These are phyloP conservation scores for Sitta carolinensis DNA, from an alignment of 2,797 vertebrate genomes.

Conservation along the genomic window DNA sequence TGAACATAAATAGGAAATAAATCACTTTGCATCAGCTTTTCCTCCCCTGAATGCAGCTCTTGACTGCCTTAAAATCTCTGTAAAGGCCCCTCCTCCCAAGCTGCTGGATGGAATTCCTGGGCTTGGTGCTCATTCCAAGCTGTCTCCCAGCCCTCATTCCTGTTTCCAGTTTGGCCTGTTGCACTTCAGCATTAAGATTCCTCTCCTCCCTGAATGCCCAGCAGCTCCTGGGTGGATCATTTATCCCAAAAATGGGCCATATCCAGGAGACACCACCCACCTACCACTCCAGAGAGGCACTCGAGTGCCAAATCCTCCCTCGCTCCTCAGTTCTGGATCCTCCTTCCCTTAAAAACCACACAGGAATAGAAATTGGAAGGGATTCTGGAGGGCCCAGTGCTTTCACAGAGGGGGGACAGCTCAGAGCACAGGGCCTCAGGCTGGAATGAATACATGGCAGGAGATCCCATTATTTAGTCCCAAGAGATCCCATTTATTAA, in stretches of 20 bases:
- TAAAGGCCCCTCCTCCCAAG: not conserved
- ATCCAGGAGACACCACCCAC: not conserved
- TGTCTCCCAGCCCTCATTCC: not conserved
- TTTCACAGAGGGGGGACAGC: not conserved
- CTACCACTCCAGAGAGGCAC: not conserved
- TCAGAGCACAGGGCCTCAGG: not conserved
- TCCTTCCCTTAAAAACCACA: not conserved
- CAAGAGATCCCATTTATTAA: no score
- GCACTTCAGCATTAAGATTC: not conserved
- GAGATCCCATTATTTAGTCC: no score
- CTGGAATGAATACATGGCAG: not conserved
- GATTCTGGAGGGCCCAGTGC: not conserved
- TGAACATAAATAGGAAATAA: not conserved
- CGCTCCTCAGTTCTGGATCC: not conserved
- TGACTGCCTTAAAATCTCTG: not conserved
- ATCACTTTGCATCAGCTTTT: not conserved
- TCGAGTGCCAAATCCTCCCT: not conserved
- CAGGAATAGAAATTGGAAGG: rapidly evolving
- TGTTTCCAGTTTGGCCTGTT: not conserved
- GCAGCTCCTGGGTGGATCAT: not conserved
- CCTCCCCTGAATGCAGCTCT: not conserved
- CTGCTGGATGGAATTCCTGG: not conserved
- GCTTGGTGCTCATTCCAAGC: not conserved
- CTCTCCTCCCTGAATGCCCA: not conserved
- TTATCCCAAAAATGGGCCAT: not conserved